Percentiles rank a stretch among this genome's conserved stretches.
phyloP scores from a whole-genome alignment of 2,888 invertebrate species.

The Xestia ashworthii region DNA sequence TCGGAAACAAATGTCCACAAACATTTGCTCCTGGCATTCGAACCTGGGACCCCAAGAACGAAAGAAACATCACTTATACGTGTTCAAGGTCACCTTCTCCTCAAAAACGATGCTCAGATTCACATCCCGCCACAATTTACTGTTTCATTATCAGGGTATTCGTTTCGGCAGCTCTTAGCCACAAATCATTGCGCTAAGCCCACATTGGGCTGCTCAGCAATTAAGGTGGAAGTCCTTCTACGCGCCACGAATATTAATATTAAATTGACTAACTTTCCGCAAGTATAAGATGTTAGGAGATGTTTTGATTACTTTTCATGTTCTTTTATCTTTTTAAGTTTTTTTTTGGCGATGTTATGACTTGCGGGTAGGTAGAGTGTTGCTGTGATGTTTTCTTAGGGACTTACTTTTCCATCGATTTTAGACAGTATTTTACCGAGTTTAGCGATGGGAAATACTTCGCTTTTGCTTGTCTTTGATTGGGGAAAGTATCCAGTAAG shows the following conservation, averaged over 20 bases:
- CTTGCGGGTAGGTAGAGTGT: background rate
- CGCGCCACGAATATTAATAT: slow-evolving; percentile 68
- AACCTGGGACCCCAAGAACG: too few relatives aligned
- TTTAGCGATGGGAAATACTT: background rate
- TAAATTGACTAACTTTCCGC: slow-evolving; percentile 62
- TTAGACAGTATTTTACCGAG: background rate
- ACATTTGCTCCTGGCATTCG: too few relatives aligned
- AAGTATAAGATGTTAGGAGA: slow-evolving; percentile 47
- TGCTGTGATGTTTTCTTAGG: background rate
- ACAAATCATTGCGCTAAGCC: slow-evolving; percentile 67
- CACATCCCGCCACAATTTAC: slow-evolving; percentile 57
- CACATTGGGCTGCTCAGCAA: slow-evolving; percentile 56
- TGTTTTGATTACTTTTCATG: slow-evolving; percentile 63
- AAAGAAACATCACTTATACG: too few relatives aligned
- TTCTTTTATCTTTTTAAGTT: slow-evolving; percentile 45
- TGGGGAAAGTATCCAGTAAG: background rate
- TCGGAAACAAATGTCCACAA: too few relatives aligned
- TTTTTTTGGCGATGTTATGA: slow-evolving; percentile 17
- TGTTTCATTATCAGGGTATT: slow-evolving; percentile 63
- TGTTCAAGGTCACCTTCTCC: slow-evolving; percentile 26
- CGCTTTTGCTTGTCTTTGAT: background rate
- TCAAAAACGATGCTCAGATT: slow-evolving; percentile 1
- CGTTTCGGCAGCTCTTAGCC: slow-evolving; percentile 49
- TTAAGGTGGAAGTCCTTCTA: slow-evolving; percentile 61
- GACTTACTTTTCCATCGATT: background rate